These are phyloP conservation scores for Xanthia togata DNA, from an alignment of 2,888 invertebrate species.

Conservation along the genomic window DNA sequence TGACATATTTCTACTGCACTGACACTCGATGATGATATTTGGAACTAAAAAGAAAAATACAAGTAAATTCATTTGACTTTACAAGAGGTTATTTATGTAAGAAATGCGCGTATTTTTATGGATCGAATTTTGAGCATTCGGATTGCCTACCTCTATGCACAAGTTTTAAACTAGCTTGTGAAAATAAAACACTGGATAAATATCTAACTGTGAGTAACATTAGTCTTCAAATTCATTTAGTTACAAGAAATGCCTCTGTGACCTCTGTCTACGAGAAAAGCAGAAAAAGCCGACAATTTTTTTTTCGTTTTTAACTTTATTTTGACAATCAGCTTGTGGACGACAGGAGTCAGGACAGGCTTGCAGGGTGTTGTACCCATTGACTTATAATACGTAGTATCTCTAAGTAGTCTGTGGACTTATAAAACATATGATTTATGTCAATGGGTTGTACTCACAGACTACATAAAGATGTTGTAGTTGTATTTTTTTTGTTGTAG, in stretches of 20 bases:
- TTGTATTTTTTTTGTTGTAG: no score
- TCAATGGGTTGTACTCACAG: no score
- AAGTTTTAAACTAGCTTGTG: slow-evolving; percentile 20
- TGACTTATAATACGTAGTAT: no score
- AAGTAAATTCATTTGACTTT: slow-evolving; percentile 7
- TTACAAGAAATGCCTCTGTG: not conserved
- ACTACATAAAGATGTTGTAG: no score
- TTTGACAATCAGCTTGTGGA: not conserved
- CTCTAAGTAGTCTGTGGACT: no score
- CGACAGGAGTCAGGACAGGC: no score
- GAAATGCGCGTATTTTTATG: not conserved
- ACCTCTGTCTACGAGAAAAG: no score
- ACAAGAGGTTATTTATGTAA: slow-evolving; percentile 23
- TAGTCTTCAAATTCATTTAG: not conserved
- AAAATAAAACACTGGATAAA: slow-evolving; percentile 21
- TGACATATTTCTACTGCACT: slow-evolving; percentile 70
- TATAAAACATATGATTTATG: no score
- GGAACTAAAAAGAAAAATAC: slow-evolving; percentile 37
- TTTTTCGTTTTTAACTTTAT: not conserved
- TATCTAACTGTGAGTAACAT: slow-evolving; percentile 39
- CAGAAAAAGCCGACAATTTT: slow-evolving; percentile 8
- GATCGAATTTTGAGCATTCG: not conserved
- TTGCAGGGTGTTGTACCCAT: no score
- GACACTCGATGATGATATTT: slow-evolving; percentile 9
- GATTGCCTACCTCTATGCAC: slow-evolving; percentile 24